Base-by-base conservation (phyloP, 1,140 invertebrate species). In the Pachyrhynchus sulphureomaculatus region DNA sequence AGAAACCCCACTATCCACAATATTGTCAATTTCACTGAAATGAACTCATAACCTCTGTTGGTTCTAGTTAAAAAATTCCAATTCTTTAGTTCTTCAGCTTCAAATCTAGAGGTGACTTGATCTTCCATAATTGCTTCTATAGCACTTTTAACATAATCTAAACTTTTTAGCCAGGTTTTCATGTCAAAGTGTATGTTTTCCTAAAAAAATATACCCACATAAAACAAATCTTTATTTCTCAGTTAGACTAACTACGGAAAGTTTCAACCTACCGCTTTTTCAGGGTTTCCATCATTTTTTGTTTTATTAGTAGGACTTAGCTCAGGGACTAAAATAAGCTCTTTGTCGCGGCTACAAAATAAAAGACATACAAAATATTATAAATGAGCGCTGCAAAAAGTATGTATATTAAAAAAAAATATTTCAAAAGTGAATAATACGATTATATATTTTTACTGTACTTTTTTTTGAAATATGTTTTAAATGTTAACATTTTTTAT, bases 101-200 rank as follows among this genome's bases (percentile, higher is more conserved):
- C 89, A 78, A 97, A 97, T 67, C 94, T 83, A 13, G 93, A 93
- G 0, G 94, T 96, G 15, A 97, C 94, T 80, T 96, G 91, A 79
- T 97, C 95, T 76, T 96, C 93, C 39, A 96, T 94, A 57, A 97
- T 96, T n/a, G 93, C 88, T 79, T 94, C 92, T 52, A 95, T 87
- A 10, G 92, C 93, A 9, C 87, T 86, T 78, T 89, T 91, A 15
- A 94, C 83, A 69, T 91, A 92, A 70, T 92, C 90, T 66, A 95
- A 81, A 70, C 88, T 90, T 72, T 89, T 88, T 6, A 85, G 21
- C 57, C 57, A 60, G 71, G 89, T 89, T 10, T 85, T 83, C 13
- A 93, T 81, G 65, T 92, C 84, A 76, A 92, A 94, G 70, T 90
- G 88, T 8, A 76, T 77, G 57, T 78, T 65, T 44, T 75, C 67